Evolutionary conservation across 2,888 invertebrate genomes (phyloP).

Genomic region (Mermis nigrescens): DNA sequence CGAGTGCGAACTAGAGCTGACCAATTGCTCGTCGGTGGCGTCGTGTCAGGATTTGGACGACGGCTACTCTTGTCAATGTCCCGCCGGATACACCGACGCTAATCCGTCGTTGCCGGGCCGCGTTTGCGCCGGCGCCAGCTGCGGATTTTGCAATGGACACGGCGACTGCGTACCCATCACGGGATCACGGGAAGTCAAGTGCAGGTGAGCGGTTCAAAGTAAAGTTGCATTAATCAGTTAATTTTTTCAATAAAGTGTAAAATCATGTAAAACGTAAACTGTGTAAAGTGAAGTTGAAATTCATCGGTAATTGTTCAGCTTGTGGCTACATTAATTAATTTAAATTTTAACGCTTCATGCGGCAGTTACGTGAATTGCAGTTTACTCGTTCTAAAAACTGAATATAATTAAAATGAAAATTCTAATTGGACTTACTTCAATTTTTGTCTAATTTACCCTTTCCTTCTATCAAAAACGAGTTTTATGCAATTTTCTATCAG

Average conservation of each 20-base stretch:
- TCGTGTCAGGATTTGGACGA: slow-evolving; percentile 25
- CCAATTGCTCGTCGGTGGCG: slow-evolving; percentile 29
- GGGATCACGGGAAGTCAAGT: slow-evolving; percentile 23
- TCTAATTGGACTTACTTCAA: too few species aligned
- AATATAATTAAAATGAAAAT: too few species aligned
- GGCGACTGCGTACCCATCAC: slow-evolving; percentile 27
- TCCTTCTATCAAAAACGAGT: too few species aligned
- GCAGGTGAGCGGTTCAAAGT: slow-evolving; percentile 15
- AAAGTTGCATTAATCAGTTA: neutral
- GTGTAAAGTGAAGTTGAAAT: too few species aligned
- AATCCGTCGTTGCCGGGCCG: slow-evolving; percentile 25
- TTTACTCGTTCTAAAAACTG: too few species aligned
- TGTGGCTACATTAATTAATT: too few species aligned
- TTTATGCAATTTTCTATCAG: too few species aligned
- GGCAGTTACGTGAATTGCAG: too few species aligned
- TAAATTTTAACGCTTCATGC: too few species aligned
- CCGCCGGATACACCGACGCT: slow-evolving; percentile 26
- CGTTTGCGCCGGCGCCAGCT: slow-evolving; percentile 21
- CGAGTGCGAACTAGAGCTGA: slow-evolving; percentile 30
- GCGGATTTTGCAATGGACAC: slow-evolving; percentile 25
- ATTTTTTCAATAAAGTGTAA: neutral
- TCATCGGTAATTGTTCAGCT: too few species aligned
- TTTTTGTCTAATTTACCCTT: too few species aligned
- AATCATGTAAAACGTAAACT: neutral
- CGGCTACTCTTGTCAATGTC: slow-evolving; percentile 29